Conservation (phyloP, 2,888 invertebrate species). For the Cinara cedri region DNA sequence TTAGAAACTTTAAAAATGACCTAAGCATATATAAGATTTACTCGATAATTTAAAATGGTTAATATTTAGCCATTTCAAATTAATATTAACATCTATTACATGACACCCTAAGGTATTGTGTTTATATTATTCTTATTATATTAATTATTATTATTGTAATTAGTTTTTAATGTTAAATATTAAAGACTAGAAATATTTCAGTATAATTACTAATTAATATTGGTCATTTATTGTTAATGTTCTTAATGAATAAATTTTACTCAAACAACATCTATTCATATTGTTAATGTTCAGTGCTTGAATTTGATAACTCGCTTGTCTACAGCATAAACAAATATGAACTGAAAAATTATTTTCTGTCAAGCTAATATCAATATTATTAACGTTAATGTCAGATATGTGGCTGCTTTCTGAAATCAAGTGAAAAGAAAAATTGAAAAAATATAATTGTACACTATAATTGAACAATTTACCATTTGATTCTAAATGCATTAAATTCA, state of each 20-base stretch:
- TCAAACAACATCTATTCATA: slow-evolving; percentile 38
- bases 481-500: neutral
- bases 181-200: neutral
- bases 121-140: neutral
- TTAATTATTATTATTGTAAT: slow-evolving; percentile 20
- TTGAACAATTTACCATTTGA: neutral
- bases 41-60: neutral
- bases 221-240: slow-evolving; percentile 43
- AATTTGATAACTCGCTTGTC: slow-evolving; percentile 38
- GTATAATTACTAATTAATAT: slow-evolving; percentile 11
- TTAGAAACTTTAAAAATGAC: neutral
- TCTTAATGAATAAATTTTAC: slow-evolving; percentile 42
- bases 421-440: neutral
- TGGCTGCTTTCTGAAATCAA: slow-evolving; percentile 18
- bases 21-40: neutral
- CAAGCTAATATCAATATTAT: neutral
- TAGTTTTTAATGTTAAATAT: neutral
- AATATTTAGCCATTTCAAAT: neutral
- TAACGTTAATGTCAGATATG: neutral
- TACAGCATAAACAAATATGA: slow-evolving; percentile 37
- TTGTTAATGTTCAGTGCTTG: slow-evolving; percentile 36
- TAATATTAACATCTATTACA: neutral
- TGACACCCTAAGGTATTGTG: neutral
- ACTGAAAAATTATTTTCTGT: neutral
- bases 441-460: neutral